A percentile compares a stretch with the other conserved stretches of the same genome.
Conservation (phyloP, 2,113 vertebrate genomes). For the human region GRCh38 chr13:52846501-52847000, state of each 20-base stretch:
- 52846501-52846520: constrained; percentile 92
- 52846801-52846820: constrained; percentile 85
- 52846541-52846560: constrained; percentile 89
- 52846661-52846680: constrained; percentile 93
- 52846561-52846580: constrained; percentile 91
- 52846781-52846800: constrained; percentile 92
- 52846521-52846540: constrained; percentile 93
- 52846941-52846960: constrained; percentile 91
- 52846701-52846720: constrained; percentile 91
- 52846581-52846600: constrained; percentile 91
- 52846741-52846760: constrained; percentile 93
- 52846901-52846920: constrained; percentile 93
- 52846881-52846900: constrained; percentile 92
- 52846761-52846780: constrained; percentile 93
- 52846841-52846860: constrained; percentile 92
- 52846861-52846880: constrained; percentile 89
- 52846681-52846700: constrained; percentile 93
- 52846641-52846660: constrained; percentile 92
- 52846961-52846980: constrained; percentile 94
- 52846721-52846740: constrained; percentile 95
- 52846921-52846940: constrained; percentile 89
- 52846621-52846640: constrained; percentile 96
- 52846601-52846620: constrained; percentile 90
- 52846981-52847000: constrained; percentile 88
- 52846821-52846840: constrained; percentile 91